These are phyloP conservation scores for Dasypogon diadema DNA, from an alignment of 2,888 invertebrate species.

Conservation along the genomic window DNA sequence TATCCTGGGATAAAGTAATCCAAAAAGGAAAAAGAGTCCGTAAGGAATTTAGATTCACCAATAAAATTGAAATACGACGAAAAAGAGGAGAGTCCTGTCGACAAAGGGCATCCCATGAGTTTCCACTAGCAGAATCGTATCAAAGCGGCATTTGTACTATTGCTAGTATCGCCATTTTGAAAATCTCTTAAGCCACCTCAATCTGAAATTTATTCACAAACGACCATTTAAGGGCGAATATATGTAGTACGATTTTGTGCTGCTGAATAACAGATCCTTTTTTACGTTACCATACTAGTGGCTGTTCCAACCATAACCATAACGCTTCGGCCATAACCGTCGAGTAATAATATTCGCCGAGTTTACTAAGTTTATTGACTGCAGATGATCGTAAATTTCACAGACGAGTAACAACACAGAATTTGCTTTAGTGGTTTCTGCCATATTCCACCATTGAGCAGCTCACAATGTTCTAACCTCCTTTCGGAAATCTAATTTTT, in stretches of 20 bases:
- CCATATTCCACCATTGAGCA: slow-evolving; percentile 14
- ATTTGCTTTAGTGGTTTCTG: slow-evolving; percentile 38
- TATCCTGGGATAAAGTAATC: neutral
- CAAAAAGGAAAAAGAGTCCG: slow-evolving; percentile 10
- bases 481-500: slow-evolving; percentile 46
- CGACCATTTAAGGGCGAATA: slow-evolving; percentile 36
- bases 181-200: slow-evolving; percentile 54
- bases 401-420: slow-evolving; percentile 54
- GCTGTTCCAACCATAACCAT: slow-evolving; percentile 48
- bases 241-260: slow-evolving; percentile 30
- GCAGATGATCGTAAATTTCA: slow-evolving; percentile 56
- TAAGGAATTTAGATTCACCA: slow-evolving; percentile 20
- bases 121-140: slow-evolving; percentile 43
- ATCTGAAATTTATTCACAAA: slow-evolving; percentile 54
- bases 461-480: slow-evolving; percentile 14
- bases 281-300: neutral
- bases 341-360: slow-evolving; percentile 54
- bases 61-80: slow-evolving; percentile 43
- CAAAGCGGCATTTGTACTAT: slow-evolving; percentile 25
- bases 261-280: slow-evolving; percentile 19
- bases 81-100: slow-evolving; percentile 34
- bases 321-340: slow-evolving; percentile 36
- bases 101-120: slow-evolving; percentile 43
- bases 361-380: slow-evolving; percentile 55
- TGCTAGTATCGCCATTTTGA: slow-evolving; percentile 39